These are phyloP conservation scores for Allygus modestus DNA, from an alignment of 2,888 invertebrate species.

Conservation along the genomic window DNA sequence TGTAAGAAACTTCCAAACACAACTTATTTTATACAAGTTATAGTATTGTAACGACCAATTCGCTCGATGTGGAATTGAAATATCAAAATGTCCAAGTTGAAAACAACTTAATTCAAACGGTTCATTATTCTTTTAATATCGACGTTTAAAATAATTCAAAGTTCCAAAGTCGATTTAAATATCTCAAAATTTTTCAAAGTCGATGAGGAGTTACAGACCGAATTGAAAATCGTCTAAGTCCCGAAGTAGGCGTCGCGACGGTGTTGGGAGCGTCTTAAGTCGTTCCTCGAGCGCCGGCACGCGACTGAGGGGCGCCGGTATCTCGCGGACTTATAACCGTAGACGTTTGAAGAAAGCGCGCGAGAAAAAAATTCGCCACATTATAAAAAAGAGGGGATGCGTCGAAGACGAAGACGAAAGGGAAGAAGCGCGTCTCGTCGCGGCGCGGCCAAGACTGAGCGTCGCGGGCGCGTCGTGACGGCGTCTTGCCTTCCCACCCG, in stretches of 20 bases:
- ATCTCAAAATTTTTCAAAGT: slow-evolving; percentile 30
- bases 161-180: not conserved
- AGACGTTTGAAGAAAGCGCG: slow-evolving; percentile 64
- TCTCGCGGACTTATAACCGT: slow-evolving; percentile 62
- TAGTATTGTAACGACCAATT: no score
- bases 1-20: not conserved
- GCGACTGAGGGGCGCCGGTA: slow-evolving; percentile 73
- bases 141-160: not conserved
- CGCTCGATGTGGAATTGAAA: no score
- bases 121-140: not conserved
- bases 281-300: slow-evolving; percentile 73
- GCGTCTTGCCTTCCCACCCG: slow-evolving; percentile 59
- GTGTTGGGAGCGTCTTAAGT: slow-evolving; percentile 31
- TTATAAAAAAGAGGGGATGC: slow-evolving; percentile 62
- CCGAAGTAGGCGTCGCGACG: slow-evolving; percentile 25
- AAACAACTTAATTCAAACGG: slow-evolving; percentile 28
- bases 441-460: slow-evolving; percentile 66
- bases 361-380: slow-evolving; percentile 66
- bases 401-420: slow-evolving; percentile 60
- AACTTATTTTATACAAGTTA: not conserved
- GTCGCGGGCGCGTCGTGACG: slow-evolving; percentile 27
- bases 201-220: not conserved
- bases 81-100: no score
- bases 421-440: slow-evolving; percentile 63
- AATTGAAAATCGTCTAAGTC: slow-evolving; percentile 28